Evolutionary conservation across 2,797 vertebrate genomes (phyloP), one percentile per base, ranked within the genome.

Genomic region (Schizopygopsis pylzovi): DNA sequence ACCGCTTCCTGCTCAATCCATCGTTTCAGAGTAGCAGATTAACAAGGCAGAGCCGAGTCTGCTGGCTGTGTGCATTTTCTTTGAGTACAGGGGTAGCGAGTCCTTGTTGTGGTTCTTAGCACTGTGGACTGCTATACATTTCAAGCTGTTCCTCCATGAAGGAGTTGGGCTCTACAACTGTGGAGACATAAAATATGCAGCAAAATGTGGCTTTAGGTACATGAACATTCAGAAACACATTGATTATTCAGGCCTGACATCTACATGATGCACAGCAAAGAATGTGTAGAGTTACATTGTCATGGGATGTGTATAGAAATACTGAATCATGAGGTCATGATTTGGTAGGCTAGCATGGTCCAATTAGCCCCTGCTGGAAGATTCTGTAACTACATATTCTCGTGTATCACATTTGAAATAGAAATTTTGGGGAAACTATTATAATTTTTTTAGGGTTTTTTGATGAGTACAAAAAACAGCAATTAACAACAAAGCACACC

Each of bases 11-110:
- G 84, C 81, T 68, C 82, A 85, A 70, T 77, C 78, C 85, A 47
- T 83, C 85, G 82, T 81, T 85, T 87, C 79, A n/a, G 80, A 75
- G 85, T 83, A 83, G 82, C 76, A 92, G 90, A 92, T 93, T 90
- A 93, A 90, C 79, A 68, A 85, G 90, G 85, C 88, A 87, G 84
- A 89, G 90, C 82, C 82, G 80, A 91, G 90, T 90, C 85, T 91
- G 90, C 92, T 91, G 88, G 87, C 88, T 86, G 87, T 89, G 90
- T 90, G 89, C 87, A 91, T 92, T 92, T 86, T 67, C 86, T 92
- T 90, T 93, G 87, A 94, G 90, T 92, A 90, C 85, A 91, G 83
- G 43, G 52, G 52, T 61, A 85, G 83, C 77, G 80, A 87, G 87
- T 82, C 70, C 86, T 85, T 87, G 87, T 90, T 88, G 54, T 82